Percentiles rank a stretch among this genome's conserved stretches.
phyloP scores from a whole-genome alignment of 2,797 vertebrate genomes.

The Triplophysa bombifrons region DNA sequence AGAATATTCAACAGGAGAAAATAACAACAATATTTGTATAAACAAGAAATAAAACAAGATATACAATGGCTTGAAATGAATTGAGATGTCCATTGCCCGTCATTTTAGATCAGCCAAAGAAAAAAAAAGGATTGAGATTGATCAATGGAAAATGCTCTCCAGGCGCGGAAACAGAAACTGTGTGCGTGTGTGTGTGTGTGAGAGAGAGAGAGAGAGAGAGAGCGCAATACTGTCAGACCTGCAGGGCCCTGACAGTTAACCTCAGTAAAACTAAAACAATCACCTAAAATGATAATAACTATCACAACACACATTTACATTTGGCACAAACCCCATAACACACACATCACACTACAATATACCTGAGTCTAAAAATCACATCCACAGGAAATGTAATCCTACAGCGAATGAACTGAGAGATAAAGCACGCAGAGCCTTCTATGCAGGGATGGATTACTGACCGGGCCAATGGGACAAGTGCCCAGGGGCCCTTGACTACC shows the following conservation, averaged over 20 bases:
- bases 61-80: neutral
- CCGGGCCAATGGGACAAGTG: no score
- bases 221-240: neutral
- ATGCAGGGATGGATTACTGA: no score
- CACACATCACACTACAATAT: no score
- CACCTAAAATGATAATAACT: no score
- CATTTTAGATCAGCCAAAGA: slow-evolving; percentile 58
- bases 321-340: no score
- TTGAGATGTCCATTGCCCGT: slow-evolving; percentile 29
- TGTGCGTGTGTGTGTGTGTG: slow-evolving; percentile 17
- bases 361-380: no score
- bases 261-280: no score
- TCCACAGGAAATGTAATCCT: no score
- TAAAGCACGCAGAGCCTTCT: no score
- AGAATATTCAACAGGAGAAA: neutral
- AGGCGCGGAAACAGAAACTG: slow-evolving; percentile 35
- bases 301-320: no score
- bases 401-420: no score
- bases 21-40: neutral
- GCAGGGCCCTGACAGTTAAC: neutral
- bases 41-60: neutral
- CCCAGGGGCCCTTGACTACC: no score
- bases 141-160: slow-evolving; percentile 70
- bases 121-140: slow-evolving; percentile 62
- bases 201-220: slow-evolving; percentile 37